Evolutionary conservation across 2,797 vertebrate species (phyloP), one percentile per base, ranked within the genome.

Genomic region (Urocyon cinereoargenteus): DNA sequence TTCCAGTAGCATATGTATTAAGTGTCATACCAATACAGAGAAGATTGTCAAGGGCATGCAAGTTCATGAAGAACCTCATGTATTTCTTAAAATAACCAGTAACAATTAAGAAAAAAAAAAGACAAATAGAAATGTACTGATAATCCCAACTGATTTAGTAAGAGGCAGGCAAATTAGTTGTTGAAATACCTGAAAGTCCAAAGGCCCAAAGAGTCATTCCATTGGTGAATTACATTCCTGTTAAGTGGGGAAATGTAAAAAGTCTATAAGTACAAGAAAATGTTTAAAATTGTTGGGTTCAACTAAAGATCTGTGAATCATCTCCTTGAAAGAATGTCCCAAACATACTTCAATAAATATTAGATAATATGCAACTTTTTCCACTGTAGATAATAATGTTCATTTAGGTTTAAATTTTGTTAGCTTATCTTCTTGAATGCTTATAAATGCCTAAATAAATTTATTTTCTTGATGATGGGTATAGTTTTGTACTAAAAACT

Each of bases 401-500:
- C 34, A 90, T 95, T 22, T 1, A 4, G 21, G 94, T 28, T 64
- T 6, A 11, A n/a, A 55, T 16, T 92, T 73, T 96, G 4, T 90
- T 96, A 73, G 6, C 5, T 78, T 97, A 51, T 91, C 53, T 97
- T 97, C 91, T 91, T 95, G 13, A 98, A 97, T 81, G 9, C 1
- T 73, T 97, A 95, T 92, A 93, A 93, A 9, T 72, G 40, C 36
- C 22, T 93, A 97, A 93, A 81, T 94, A 49, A 92, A 90, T 98
- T 94, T 98, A 86, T 97, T 97, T 96, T 55, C 91, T 83, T 93
- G 84, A 94, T 73, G 78, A 90, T 40, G 68, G 49, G 57, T 49
- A 94, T 94, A 98, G 95, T 97, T 97, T 55, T 87, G 77, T 49
- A 96, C 88, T 40, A 40, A 40, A 85, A 92, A 96, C 51, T 90